These are phyloP conservation scores for Scaptomyza montana DNA, from an alignment of 1,140 invertebrate species.

Conservation along the genomic window DNA sequence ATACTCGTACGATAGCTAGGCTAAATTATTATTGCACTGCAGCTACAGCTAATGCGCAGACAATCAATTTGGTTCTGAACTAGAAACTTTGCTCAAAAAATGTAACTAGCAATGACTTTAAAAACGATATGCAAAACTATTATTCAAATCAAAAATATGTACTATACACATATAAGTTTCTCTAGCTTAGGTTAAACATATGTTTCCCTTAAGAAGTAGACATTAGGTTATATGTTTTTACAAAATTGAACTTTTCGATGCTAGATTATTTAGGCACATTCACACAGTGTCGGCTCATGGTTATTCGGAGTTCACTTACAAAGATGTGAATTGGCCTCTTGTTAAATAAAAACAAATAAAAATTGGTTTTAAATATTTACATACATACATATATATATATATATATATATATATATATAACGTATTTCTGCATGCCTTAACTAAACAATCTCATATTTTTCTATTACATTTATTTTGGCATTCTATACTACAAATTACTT, in stretches of 20 bases:
- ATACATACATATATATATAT: not conserved
- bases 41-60: constrained; percentile 29
- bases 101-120: not conserved
- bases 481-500: constrained; percentile 34
- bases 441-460: constrained; percentile 45
- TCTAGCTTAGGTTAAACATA: not conserved
- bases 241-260: too few relatives aligned
- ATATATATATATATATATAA: constrained; percentile 18
- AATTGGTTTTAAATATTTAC: not conserved
- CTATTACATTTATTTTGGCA: constrained; percentile 42
- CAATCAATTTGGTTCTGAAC: constrained; percentile 44
- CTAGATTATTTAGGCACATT: not conserved
- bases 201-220: not conserved
- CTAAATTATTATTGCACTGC: constrained; percentile 21
- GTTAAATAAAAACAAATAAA: too few relatives aligned
- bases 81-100: not conserved
- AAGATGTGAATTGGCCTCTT: not conserved
- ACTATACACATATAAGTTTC: not conserved
- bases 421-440: constrained; percentile 44
- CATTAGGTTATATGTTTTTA: not conserved
- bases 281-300: not conserved
- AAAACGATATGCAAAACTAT: not conserved
- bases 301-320: not conserved
- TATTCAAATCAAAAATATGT: not conserved
- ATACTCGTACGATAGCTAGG: not conserved